Conservation (phyloP, 2,113 vertebrate genomes). For the Numida meleagris region DNA sequence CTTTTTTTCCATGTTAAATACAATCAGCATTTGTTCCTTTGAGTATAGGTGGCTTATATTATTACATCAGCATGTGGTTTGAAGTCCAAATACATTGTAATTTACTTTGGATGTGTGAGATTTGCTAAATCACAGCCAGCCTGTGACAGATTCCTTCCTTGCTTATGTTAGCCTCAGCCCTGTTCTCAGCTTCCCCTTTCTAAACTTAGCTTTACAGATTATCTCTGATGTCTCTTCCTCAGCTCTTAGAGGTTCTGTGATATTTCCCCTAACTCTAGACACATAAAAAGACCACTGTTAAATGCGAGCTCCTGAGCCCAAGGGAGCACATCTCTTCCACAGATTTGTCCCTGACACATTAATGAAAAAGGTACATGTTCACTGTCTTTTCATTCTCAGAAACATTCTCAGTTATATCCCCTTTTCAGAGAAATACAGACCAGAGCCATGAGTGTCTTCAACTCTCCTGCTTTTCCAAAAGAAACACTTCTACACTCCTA, state of each 20-base stretch:
- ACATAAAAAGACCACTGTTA: neutral
- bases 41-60: neutral
- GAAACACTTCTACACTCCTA: neutral
- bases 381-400: neutral
- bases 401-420: neutral
- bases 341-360: neutral
- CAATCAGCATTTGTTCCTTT: conserved; percentile 1
- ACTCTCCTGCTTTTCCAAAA: neutral
- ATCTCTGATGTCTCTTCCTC: neutral
- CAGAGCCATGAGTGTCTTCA: neutral
- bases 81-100: neutral
- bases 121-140: conserved; percentile 51
- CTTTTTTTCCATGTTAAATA: neutral
- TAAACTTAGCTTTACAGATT: neutral
- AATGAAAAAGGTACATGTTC: neutral
- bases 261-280: neutral
- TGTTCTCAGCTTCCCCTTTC: neutral
- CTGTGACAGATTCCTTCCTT: neutral
- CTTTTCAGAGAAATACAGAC: neutral
- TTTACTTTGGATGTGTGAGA: conserved; percentile 7
- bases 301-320: neutral
- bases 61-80: neutral
- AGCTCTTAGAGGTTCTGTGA: neutral
- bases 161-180: neutral
- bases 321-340: neutral